phyloP scores from a whole-genome alignment of 2,113 vertebrate species.

The Xenus cinereus region DNA sequence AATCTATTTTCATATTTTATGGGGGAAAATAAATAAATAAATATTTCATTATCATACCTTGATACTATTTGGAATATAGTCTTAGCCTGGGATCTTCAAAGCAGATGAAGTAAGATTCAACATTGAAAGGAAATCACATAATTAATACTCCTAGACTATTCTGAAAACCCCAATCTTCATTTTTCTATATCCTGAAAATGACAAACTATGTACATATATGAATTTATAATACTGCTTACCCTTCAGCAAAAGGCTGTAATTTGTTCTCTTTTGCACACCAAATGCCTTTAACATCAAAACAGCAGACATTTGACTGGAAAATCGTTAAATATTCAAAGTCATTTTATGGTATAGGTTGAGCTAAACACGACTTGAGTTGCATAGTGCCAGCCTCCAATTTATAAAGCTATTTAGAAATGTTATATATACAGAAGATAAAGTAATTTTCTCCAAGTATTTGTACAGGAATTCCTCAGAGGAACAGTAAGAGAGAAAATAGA shows the following conservation, averaged over 20 bases:
- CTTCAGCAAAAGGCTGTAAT: background rate
- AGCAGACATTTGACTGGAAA: background rate
- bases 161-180: background rate
- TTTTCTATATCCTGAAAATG: background rate
- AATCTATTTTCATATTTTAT: background rate
- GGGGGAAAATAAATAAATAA: background rate
- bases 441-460: conserved; percentile 11
- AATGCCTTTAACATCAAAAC: background rate
- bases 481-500: background rate
- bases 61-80: background rate
- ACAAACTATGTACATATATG: background rate
- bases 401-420: background rate
- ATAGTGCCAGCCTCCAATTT: background rate
- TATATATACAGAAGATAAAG: background rate
- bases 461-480: background rate
- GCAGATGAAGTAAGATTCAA: background rate
- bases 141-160: background rate
- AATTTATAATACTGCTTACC: background rate
- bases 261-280: background rate
- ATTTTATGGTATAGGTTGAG: background rate
- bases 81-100: background rate
- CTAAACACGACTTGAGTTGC: background rate
- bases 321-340: background rate
- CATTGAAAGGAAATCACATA: background rate
- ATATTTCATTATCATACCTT: background rate